These are phyloP conservation scores for Bucco capensis DNA, from an alignment of 2,113 vertebrate species.

Conservation along the genomic window DNA sequence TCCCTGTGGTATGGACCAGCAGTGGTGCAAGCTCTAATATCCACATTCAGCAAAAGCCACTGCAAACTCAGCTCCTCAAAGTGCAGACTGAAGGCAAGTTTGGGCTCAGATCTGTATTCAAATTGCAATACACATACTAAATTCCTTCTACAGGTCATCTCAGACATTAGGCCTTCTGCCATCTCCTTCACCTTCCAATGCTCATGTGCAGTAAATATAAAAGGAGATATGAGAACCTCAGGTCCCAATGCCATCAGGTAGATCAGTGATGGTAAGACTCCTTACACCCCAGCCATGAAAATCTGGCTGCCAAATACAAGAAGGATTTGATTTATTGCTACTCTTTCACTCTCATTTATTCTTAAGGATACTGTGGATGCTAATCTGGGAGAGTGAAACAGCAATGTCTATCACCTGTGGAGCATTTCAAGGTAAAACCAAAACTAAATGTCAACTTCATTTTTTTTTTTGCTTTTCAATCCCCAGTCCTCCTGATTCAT, in stretches of 20 bases:
- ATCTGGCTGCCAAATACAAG: neutral
- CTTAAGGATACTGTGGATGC: neutral
- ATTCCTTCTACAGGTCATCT: neutral
- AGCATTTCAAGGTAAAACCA: neutral
- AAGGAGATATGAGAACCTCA: neutral
- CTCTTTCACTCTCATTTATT: neutral
- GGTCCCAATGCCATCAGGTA: neutral
- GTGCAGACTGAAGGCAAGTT: fast-evolving
- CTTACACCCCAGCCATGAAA: neutral
- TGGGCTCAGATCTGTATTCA: neutral
- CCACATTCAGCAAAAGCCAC: neutral
- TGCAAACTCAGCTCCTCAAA: neutral
- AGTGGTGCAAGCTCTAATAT: neutral
- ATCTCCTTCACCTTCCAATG: neutral
- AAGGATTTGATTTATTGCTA: neutral
- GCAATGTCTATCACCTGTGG: neutral
- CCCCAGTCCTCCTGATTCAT: neutral
- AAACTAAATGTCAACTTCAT: neutral
- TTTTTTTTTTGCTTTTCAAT: neutral
- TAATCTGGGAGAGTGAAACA: neutral
- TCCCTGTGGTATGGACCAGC: neutral
- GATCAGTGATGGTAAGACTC: neutral
- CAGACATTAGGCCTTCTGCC: neutral
- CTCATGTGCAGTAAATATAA: fast-evolving
- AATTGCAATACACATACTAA: neutral